These are phyloP conservation scores for Tokudaia muenninki DNA, from an alignment of 2,797 vertebrate species.

Conservation along the genomic window DNA sequence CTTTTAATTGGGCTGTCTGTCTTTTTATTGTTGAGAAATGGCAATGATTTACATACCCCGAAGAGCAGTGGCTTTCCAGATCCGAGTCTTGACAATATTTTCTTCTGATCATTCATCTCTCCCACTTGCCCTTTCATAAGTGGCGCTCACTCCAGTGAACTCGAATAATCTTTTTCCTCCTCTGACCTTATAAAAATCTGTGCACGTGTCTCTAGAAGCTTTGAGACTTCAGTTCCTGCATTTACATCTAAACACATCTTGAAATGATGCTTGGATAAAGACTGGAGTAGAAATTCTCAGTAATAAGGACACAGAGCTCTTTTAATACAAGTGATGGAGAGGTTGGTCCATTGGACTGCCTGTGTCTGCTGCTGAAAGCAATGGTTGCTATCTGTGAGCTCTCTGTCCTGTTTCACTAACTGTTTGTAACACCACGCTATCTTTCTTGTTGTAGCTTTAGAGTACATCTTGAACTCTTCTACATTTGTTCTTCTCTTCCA, in stretches of 20 bases:
- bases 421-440: background rate
- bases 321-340: background rate
- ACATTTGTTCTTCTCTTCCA: constrained; percentile 19
- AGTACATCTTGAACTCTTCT: background rate
- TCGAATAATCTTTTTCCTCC: constrained; percentile 14
- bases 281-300: background rate
- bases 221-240: background rate
- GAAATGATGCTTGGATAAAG: background rate
- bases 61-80: background rate
- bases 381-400: background rate
- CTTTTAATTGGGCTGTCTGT: constrained; percentile 68
- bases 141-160: background rate
- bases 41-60: background rate
- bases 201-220: background rate
- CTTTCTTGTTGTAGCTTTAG: background rate
- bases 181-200: constrained; percentile 23
- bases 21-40: constrained; percentile 54
- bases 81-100: background rate
- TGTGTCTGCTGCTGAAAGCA: background rate
- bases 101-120: background rate
- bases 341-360: background rate
- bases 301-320: background rate
- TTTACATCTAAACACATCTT: background rate
- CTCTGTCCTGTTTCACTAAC: background rate
- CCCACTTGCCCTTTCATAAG: background rate